phyloP scores from a whole-genome alignment of 2,888 invertebrate species.

The Cataglyphis albicans region DNA sequence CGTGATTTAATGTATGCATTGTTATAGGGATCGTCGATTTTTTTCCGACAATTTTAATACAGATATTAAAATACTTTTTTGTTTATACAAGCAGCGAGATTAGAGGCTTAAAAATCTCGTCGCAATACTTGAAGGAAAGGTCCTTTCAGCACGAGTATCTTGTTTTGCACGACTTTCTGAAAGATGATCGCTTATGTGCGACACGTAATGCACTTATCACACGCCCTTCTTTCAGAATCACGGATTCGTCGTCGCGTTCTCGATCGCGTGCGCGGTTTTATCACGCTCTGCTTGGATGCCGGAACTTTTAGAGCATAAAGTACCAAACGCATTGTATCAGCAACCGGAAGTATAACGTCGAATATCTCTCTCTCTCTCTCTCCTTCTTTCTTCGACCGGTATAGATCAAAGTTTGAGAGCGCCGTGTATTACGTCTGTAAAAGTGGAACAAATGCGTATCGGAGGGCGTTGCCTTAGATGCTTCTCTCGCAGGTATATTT shows the following conservation, averaged over 20 bases:
- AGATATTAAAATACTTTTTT: too few relatives aligned
- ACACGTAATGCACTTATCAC: neutral
- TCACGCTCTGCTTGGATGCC: constrained; percentile 9
- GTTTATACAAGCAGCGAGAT: neutral
- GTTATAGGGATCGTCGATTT: neutral
- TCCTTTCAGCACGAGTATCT: neutral
- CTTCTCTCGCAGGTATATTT: constrained; percentile 9
- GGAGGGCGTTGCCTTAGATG: constrained; percentile 27
- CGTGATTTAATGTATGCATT: neutral
- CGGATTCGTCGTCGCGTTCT: constrained; percentile 32
- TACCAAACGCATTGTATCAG: neutral
- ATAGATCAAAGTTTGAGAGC: constrained; percentile 28
- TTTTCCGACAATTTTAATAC: too few relatives aligned
- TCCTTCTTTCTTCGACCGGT: neutral
- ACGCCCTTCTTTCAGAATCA: neutral
- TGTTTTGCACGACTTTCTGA: neutral
- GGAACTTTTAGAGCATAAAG: constrained; percentile 55
- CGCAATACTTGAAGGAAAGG: neutral
- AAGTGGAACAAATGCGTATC: constrained; percentile 36
- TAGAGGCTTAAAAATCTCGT: too few relatives aligned
- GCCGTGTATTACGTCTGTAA: neutral
- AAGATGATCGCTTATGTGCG: neutral
- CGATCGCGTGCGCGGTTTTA: constrained; percentile 11
- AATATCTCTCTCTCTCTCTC: constrained; percentile 1
- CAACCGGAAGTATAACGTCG: constrained; percentile 18